Evolutionary conservation across 2,888 invertebrate genomes (phyloP).

Genomic region (Leptodirus hochenwartii): DNA sequence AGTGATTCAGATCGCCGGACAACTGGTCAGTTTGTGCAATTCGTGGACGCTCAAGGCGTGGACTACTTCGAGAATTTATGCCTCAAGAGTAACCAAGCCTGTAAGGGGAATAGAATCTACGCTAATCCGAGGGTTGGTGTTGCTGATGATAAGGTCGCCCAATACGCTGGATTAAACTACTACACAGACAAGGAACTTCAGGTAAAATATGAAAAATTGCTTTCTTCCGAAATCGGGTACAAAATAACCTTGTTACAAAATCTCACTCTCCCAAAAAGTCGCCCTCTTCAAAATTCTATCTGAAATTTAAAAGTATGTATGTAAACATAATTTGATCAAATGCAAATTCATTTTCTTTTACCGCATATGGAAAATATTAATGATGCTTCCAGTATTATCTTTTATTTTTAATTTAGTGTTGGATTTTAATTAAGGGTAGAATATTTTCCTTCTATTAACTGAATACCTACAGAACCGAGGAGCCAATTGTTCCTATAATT

Average conservation of each 20-base stretch:
- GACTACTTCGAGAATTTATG: conserved; percentile 86
- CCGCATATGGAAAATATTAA: too few species aligned
- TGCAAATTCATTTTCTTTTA: too few species aligned
- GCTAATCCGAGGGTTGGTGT: conserved; percentile 73
- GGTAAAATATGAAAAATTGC: conserved; percentile 26
- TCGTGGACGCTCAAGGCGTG: conserved; percentile 69
- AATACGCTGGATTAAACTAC: conserved; percentile 80
- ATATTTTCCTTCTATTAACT: neutral
- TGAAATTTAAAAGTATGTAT: too few species aligned
- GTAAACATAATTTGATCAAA: too few species aligned
- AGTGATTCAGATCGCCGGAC: conserved; percentile 81
- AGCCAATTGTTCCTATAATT: too few species aligned
- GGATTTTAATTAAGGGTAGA: neutral
- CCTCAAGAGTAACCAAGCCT: conserved; percentile 65
- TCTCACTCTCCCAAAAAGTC: too few species aligned
- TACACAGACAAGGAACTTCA: conserved; percentile 87
- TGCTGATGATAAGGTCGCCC: conserved; percentile 79
- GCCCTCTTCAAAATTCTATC: too few species aligned
- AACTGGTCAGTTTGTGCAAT: conserved; percentile 73
- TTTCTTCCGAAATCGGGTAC: too few species aligned
- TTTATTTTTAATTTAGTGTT: neutral
- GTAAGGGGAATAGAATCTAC: conserved; percentile 65
- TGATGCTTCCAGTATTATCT: too few species aligned
- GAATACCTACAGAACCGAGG: too few species aligned
- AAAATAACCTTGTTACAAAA: too few species aligned